These are phyloP conservation scores for Spicauda simplicius DNA, from an alignment of 2,888 invertebrate genomes.

Conservation along the genomic window DNA sequence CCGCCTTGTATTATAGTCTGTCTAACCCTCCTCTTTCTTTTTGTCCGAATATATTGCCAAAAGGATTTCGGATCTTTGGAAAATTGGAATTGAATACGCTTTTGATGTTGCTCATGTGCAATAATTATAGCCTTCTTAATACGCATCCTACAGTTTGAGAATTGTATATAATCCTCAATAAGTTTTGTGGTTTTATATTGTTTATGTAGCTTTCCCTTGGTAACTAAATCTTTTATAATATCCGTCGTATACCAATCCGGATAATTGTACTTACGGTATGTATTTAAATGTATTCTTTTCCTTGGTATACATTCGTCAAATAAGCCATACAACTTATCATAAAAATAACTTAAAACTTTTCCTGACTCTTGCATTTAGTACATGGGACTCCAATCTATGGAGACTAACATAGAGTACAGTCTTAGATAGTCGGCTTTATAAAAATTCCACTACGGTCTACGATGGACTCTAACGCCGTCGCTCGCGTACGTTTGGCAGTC, in stretches of 20 bases:
- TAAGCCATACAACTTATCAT: conserved; percentile 28
- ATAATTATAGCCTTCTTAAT: conserved; percentile 26
- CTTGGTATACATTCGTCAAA: conserved; percentile 39
- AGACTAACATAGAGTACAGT: not conserved
- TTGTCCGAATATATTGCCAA: conserved; percentile 36
- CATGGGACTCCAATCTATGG: conserved; percentile 2
- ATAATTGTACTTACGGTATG: conserved; percentile 30
- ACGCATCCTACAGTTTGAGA: conserved; percentile 23
- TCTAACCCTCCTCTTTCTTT: not conserved
- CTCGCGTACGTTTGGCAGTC: conserved; percentile 42
- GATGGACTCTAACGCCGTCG: not conserved
- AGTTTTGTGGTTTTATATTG: conserved; percentile 33
- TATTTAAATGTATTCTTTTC: conserved; percentile 29
- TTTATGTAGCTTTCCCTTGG: conserved; percentile 39
- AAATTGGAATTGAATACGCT: conserved; percentile 32
- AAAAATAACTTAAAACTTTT: conserved; percentile 33
- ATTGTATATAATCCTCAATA: conserved; percentile 27
- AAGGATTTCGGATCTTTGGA: conserved; percentile 38
- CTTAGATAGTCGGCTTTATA: conserved; percentile 2
- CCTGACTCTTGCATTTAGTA: conserved; percentile 5
- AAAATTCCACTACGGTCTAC: conserved; percentile 11
- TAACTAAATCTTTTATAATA: conserved; percentile 39
- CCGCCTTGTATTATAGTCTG: conserved; percentile 30
- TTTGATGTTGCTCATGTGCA: conserved; percentile 26
- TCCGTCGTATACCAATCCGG: conserved; percentile 43